A percentile compares a stretch with the other conserved stretches of the same genome.
Evolutionary conservation across 2,888 invertebrate genomes (phyloP).

Genomic region (Heterodera filipjevi): DNA sequence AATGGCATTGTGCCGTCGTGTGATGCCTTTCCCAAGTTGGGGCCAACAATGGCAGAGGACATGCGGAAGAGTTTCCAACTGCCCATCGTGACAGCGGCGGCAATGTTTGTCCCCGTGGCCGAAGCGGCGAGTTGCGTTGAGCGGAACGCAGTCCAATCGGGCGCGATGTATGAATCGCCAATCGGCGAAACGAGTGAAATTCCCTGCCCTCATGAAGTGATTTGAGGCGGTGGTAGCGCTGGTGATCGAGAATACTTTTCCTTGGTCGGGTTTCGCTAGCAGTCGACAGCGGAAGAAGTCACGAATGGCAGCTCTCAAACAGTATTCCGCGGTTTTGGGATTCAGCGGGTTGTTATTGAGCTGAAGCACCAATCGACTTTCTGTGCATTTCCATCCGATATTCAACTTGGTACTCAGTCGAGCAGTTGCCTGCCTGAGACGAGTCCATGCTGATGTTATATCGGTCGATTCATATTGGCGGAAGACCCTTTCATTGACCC

Average conservation of each 20-base stretch:
- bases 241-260: slow-evolving; percentile 47
- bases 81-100: not conserved
- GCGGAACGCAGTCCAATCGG: slow-evolving; percentile 55
- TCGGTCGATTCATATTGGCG: not conserved
- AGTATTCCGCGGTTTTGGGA: not conserved
- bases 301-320: not conserved
- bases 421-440: slow-evolving; percentile 7
- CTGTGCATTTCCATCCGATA: not conserved
- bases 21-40: not conserved
- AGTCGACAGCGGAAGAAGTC: not conserved
- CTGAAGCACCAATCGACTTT: not conserved
- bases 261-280: slow-evolving; percentile 20
- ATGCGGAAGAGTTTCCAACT: not conserved
- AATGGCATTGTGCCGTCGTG: not conserved
- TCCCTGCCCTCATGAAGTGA: slow-evolving; percentile 25
- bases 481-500: slow-evolving; percentile 16
- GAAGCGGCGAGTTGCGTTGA: slow-evolving; percentile 37
- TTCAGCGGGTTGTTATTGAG: not conserved
- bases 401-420: not conserved
- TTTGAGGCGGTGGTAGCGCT: slow-evolving; percentile 3
- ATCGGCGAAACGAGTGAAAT: slow-evolving; percentile 51
- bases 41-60: slow-evolving; percentile 17
- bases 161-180: slow-evolving; percentile 66
- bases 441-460: not conserved
- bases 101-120: not conserved